Evolutionary conservation across 2,797 vertebrate genomes (phyloP).

Genomic region (Lacerta bilineata): DNA sequence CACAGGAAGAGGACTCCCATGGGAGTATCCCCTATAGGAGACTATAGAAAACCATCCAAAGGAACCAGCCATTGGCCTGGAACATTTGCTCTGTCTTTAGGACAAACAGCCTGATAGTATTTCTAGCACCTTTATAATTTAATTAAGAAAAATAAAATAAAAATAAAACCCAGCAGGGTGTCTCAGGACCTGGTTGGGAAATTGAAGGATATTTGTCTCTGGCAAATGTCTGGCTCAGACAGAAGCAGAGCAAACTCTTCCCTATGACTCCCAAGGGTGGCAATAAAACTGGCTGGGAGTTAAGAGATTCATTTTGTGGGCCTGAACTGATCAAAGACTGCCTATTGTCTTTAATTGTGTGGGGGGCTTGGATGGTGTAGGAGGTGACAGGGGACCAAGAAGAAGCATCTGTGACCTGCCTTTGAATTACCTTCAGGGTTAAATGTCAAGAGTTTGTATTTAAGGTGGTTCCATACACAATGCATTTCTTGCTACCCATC

Average conservation of each 20-base stretch:
- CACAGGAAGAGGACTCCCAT: neutral
- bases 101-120: conserved; percentile 42
- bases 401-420: conserved; percentile 23
- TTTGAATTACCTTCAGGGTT: conserved; percentile 29
- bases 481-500: neutral
- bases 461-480: neutral
- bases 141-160: conserved; percentile 60
- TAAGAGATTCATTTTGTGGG: conserved; percentile 58
- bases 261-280: conserved; percentile 51
- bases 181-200: conserved; percentile 61
- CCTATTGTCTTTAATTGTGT: conserved; percentile 39
- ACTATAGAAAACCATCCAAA: neutral
- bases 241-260: conserved; percentile 44
- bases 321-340: conserved; percentile 45
- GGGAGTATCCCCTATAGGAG: neutral
- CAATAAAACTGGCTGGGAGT: conserved; percentile 47
- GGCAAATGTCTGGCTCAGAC: conserved; percentile 53
- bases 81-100: conserved; percentile 52
- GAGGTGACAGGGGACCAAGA: conserved; percentile 10
- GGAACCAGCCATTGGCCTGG: conserved; percentile 29
- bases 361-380: neutral
- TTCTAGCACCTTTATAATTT: conserved; percentile 50
- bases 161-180: conserved; percentile 29
- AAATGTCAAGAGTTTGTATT: conserved; percentile 22
- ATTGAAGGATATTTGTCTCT: conserved; percentile 66